A percentile compares a stretch with the other conserved stretches of the same genome.
These are phyloP conservation scores for Lepidocolaptes lacrymiger DNA, from an alignment of 2,797 vertebrate species.

Conservation along the genomic window DNA sequence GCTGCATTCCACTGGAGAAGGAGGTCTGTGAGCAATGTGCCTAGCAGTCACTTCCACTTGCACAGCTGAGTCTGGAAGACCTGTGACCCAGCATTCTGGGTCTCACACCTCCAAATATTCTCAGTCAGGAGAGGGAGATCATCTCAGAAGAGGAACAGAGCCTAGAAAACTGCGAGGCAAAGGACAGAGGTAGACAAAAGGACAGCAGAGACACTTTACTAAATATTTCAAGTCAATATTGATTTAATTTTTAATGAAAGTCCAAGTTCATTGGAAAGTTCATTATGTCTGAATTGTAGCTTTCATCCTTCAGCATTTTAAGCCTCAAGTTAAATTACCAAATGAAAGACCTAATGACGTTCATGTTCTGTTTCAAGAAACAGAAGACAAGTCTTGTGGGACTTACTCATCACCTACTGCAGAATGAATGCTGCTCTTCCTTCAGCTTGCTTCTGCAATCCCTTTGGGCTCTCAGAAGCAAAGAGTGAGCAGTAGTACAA, in stretches of 20 bases:
- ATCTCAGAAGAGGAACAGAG: not conserved
- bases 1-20: not conserved
- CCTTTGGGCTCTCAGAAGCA: not conserved
- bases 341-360: not conserved
- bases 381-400: not conserved
- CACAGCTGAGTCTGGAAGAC: not conserved
- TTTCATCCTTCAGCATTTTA: not conserved
- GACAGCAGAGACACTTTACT: not conserved
- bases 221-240: not conserved
- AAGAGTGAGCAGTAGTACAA: not conserved
- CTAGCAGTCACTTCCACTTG: not conserved
- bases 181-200: not conserved
- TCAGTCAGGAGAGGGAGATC: not conserved
- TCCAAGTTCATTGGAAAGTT: not conserved
- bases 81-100: rapidly evolving
- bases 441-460: not conserved
- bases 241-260: constrained; percentile 1
- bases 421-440: not conserved
- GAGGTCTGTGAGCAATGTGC: not conserved
- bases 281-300: not conserved
- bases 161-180: not conserved
- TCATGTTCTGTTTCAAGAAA: constrained; percentile 13
- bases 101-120: not conserved
- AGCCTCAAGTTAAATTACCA: not conserved
- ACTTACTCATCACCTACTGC: not conserved